Evolutionary conservation across 2,888 invertebrate species (phyloP), one percentile per base, ranked within the genome.

Genomic region (Odontomyia ornata): DNA sequence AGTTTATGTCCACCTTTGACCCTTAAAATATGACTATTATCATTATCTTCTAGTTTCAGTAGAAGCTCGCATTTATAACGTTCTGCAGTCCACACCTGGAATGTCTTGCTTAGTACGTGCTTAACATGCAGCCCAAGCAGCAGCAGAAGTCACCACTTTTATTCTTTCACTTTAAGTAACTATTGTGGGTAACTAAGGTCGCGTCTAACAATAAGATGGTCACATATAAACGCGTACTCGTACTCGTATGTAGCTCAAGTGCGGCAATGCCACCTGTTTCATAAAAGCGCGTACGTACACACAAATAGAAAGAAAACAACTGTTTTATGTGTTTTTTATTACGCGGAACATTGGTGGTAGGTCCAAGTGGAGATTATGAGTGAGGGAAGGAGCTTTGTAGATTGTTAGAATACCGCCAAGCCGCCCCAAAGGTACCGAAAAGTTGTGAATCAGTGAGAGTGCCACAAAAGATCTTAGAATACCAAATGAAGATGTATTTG

Each of bases 281-380:
- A 57, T 73, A 60, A 73, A 73, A 72, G n/a, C n/a, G n/a, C n/a
- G n/a, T 30, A 18, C 65, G 69, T 11, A 18, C 15, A 25, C 25
- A 15, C 11, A 69, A 69, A 69, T 69, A 25, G 7, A 47, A 69
- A 43, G 69, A 69, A 69, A 69, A 69, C 69, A 69, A 69, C 69
- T 23, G 43, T 73, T 73, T 73, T 73, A 73, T 73, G 73, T 15
- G 73, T 60, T 73, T 73, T 73, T 73, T 73, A 73, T 73, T 36
- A 23, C 36, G 11, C 36, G 73, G 25, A 73, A 60, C 57, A 73
- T 73, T 73, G 73, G 73, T 73, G 73, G 73, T 60, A 43, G 72
- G 73, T 57, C 73, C 30, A 18, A 47, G 47, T n/a, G 69, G 47
- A 65, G 65, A 69, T 25, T 69, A 13, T 60, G 36, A 36, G 5